phyloP scores from a whole-genome alignment of 1,140 invertebrate genomes.

The Tribolium madens region DNA sequence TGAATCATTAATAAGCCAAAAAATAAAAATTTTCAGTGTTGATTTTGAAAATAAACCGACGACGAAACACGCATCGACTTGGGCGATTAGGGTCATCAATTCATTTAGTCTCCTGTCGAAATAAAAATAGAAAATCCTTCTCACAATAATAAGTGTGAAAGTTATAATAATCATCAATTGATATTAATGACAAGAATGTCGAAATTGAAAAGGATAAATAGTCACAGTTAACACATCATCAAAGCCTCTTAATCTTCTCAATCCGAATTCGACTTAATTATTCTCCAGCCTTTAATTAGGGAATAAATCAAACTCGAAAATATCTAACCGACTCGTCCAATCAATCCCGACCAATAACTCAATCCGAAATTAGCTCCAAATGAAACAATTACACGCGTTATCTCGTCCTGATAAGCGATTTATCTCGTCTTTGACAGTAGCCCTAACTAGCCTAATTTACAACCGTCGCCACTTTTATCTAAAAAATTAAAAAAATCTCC shows the following conservation, averaged over 20 bases:
- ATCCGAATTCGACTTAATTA: constrained; percentile 8
- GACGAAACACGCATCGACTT: not conserved
- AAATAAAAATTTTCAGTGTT: too few relatives aligned
- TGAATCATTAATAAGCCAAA: too few relatives aligned
- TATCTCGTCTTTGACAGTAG: constrained; percentile 14
- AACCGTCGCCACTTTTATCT: not conserved
- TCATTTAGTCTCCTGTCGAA: not conserved
- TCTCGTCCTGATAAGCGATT: not conserved
- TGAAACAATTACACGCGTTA: constrained; percentile 15
- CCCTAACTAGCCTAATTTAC: constrained; percentile 2
- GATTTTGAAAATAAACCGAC: not conserved
- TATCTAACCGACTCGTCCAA: not conserved
- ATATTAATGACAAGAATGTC: constrained; percentile 10
- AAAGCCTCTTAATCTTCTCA: constrained; percentile 9
- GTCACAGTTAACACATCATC: constrained; percentile 24
- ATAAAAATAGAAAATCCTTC: constrained; percentile 22
- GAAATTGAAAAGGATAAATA: constrained; percentile 34
- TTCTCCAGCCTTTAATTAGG: not conserved
- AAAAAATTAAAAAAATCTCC: constrained; percentile 19
- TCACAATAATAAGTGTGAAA: constrained; percentile 26
- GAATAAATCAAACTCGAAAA: constrained; percentile 9
- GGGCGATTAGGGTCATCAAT: constrained; percentile 9
- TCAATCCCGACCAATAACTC: not conserved
- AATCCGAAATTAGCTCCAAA: constrained; percentile 22
- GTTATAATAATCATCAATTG: constrained; percentile 20